Evolutionary conservation across 2,797 vertebrate genomes (phyloP).

Genomic region (Darevskia mixta): DNA sequence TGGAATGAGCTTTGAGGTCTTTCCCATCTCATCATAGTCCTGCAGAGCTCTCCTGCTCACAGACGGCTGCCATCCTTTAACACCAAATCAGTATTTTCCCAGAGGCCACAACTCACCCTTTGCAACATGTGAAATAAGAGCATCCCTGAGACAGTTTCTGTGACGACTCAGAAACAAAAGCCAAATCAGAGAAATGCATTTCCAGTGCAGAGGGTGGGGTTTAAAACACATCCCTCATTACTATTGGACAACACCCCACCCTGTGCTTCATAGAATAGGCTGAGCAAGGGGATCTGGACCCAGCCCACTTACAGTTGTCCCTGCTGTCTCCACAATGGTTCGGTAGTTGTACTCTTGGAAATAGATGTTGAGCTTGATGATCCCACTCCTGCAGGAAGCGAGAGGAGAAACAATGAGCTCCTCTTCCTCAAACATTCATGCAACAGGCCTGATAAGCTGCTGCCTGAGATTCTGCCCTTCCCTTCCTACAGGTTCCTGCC

Average conservation of each 20-base stretch:
- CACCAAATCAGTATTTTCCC: not conserved
- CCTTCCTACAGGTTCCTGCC: too few species aligned
- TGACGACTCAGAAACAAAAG: not conserved
- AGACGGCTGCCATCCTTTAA: not conserved
- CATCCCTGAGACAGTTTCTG: not conserved
- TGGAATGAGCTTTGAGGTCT: not conserved
- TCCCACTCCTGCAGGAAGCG: constrained; percentile 69
- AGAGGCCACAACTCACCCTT: not conserved
- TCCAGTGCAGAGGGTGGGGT: not conserved
- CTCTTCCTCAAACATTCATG: too few species aligned
- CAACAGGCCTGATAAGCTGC: too few species aligned
- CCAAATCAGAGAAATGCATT: too few species aligned
- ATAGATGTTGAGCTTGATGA: constrained; percentile 85
- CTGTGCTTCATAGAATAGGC: not conserved
- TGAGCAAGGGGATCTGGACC: rapidly evolving
- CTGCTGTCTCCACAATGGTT: constrained; percentile 77
- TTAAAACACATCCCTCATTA: not conserved
- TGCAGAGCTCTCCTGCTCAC: not conserved
- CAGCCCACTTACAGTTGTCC: constrained; percentile 78
- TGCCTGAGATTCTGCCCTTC: too few species aligned
- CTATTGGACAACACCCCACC: too few species aligned
- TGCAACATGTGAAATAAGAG: not conserved
- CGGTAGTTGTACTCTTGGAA: constrained; percentile 87
- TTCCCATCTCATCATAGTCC: not conserved
- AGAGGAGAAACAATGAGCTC: not conserved